phyloP scores from a whole-genome alignment of 2,797 vertebrate genomes.

The Arctocebus calabarensis region DNA sequence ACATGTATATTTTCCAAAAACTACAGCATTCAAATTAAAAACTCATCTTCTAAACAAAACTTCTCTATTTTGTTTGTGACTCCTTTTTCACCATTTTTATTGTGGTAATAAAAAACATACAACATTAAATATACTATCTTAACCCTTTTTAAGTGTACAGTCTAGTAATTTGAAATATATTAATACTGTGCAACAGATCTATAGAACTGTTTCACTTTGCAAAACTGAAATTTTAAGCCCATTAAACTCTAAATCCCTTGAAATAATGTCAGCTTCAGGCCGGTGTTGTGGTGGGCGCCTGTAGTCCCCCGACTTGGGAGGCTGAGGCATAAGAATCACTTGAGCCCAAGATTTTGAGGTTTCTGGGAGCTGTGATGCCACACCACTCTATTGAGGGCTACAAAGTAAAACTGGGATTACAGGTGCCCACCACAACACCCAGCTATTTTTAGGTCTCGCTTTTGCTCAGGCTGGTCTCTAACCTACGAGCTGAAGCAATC shows the following conservation, averaged over 20 bases:
- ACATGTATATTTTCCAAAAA: not conserved
- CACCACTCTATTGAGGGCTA: too few relatives aligned
- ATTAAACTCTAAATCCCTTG: not conserved
- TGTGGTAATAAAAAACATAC: not conserved
- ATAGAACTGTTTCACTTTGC: not conserved
- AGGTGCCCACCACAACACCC: too few relatives aligned
- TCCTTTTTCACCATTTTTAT: not conserved
- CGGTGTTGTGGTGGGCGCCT: too few relatives aligned
- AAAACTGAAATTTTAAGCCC: not conserved
- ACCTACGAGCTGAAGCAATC: too few relatives aligned
- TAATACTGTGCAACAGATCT: not conserved
- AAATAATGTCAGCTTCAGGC: conserved; percentile 4
- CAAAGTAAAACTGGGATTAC: too few relatives aligned
- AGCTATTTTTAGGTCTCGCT: too few relatives aligned
- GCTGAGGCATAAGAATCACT: too few relatives aligned
- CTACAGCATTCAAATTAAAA: not conserved
- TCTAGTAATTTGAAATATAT: not conserved
- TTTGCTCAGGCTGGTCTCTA: too few relatives aligned
- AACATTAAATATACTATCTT: not conserved
- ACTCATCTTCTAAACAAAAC: not conserved
- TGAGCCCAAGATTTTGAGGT: too few relatives aligned
- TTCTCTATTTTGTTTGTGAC: not conserved
- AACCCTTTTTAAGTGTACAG: not conserved
- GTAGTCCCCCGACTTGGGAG: too few relatives aligned
- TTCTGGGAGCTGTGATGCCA: too few relatives aligned